A percentile compares a stretch with the other conserved stretches of the same genome.
These are phyloP conservation scores for Mnemiopsis leidyi DNA, from an alignment of 37 sponge, comb jelly and placozoan genomes.

Conservation along the genomic window DNA sequence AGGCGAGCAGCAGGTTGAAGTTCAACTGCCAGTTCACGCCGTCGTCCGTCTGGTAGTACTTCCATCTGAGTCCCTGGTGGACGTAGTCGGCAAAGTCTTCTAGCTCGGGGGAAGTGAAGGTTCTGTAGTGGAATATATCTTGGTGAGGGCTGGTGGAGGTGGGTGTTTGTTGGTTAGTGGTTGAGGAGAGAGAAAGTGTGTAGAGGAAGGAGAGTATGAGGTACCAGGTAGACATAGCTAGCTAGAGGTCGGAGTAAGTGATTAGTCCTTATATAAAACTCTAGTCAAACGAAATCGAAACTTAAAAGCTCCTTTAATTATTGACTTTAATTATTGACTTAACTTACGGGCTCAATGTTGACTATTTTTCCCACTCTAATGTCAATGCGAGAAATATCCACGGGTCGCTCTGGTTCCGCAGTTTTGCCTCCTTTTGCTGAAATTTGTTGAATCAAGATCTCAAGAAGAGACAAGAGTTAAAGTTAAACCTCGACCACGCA, in stretches of 20 bases:
- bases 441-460: not conserved
- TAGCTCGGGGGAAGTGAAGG: not conserved
- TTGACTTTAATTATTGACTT: not conserved
- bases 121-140: not conserved
- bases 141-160: not conserved
- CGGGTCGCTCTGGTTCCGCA: constrained; percentile 66
- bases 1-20: not conserved
- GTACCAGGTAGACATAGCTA: not conserved
- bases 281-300: not conserved
- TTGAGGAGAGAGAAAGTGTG: not conserved
- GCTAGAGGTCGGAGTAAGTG: not conserved
- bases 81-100: not conserved
- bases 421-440: constrained; percentile 54
- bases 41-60: constrained; percentile 31
- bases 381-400: constrained; percentile 84
- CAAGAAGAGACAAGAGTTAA: too few species aligned
- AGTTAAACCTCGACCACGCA: too few species aligned
- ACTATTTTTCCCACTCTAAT: constrained; percentile 80
- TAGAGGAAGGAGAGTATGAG: too few species aligned
- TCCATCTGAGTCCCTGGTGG: not conserved
- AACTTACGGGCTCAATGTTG: constrained; percentile 69
- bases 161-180: not conserved
- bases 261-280: not conserved
- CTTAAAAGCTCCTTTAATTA: not conserved
- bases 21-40: constrained; percentile 52